Conservation (phyloP, 2,888 invertebrate genomes). For the Fabriciana adippe region DNA sequence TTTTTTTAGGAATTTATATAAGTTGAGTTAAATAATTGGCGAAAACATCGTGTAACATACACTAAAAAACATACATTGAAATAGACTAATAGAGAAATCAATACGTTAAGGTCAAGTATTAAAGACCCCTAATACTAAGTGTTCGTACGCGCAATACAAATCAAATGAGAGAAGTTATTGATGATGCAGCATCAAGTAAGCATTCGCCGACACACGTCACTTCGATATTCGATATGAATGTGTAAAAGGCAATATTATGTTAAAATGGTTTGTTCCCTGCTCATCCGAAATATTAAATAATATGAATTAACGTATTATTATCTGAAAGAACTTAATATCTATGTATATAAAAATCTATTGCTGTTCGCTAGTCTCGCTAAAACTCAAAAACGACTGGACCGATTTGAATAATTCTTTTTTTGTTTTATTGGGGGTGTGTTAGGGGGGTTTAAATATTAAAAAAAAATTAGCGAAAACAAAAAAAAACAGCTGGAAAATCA, state of each 20-base stretch:
- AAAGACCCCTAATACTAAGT: constrained; percentile 2
- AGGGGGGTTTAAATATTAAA: too few relatives aligned
- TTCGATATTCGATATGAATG: constrained; percentile 24
- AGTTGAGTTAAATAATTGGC: too few relatives aligned
- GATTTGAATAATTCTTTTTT: too few relatives aligned
- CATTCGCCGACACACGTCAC: constrained; percentile 28
- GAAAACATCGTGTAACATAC: background rate
- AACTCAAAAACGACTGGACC: too few relatives aligned
- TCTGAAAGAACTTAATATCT: background rate
- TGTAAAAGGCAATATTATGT: constrained; percentile 19
- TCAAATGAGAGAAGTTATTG: constrained; percentile 31
- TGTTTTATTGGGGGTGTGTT: too few relatives aligned
- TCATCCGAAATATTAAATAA: background rate
- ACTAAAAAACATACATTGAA: background rate
- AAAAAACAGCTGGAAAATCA: too few relatives aligned
- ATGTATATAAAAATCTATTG: too few relatives aligned
- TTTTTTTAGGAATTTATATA: too few relatives aligned
- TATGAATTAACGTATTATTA: background rate
- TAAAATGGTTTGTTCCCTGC: constrained; percentile 12
- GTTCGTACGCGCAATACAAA: constrained; percentile 21
- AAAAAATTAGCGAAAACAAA: too few relatives aligned
- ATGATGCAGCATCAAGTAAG: constrained; percentile 31
- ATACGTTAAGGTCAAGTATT: constrained; percentile 5
- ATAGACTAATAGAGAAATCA: constrained; percentile 5
- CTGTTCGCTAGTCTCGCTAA: too few relatives aligned